Percentiles rank a stretch among this genome's conserved stretches.
Conservation (phyloP, 2,888 invertebrate genomes). For the Matsumyia berberina region DNA sequence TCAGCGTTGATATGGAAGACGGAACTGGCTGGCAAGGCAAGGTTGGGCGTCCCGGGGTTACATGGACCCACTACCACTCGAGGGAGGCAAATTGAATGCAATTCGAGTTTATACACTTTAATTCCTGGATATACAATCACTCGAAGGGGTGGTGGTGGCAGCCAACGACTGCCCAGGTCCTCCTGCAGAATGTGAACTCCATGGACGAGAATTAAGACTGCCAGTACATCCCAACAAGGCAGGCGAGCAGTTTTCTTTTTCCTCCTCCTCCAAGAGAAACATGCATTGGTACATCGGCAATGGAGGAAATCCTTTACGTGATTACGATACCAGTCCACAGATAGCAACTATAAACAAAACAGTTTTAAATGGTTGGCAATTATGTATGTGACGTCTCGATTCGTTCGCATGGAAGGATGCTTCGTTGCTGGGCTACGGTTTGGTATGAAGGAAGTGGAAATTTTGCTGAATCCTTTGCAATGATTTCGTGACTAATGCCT, state of each 20-base stretch:
- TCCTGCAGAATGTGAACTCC: conserved; percentile 13
- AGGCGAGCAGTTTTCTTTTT: conserved; percentile 28
- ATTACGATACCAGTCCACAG: conserved; percentile 64
- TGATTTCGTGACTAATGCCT: conserved; percentile 51
- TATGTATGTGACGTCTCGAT: conserved; percentile 64
- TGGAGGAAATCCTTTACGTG: conserved; percentile 64
- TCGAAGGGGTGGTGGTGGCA: conserved; percentile 27
- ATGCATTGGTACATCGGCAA: conserved; percentile 61
- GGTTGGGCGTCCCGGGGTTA: conserved; percentile 37
- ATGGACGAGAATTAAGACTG: conserved; percentile 54
- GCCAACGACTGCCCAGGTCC: conserved; percentile 9
- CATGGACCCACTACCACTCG: conserved; percentile 36
- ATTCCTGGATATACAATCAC: conserved; percentile 67
- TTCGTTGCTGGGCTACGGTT: background rate
- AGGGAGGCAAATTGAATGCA: conserved; percentile 67
- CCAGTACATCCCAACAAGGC: conserved; percentile 39
- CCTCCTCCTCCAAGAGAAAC: conserved; percentile 35
- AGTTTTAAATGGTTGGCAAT: conserved; percentile 68
- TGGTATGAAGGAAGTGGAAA: conserved; percentile 14
- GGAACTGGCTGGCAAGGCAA: conserved; percentile 49
- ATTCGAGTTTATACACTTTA: conserved; percentile 69
- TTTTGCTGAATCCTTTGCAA: conserved; percentile 31
- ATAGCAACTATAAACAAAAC: conserved; percentile 66
- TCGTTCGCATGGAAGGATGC: conserved; percentile 15
- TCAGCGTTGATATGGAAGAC: conserved; percentile 71